Conservation (phyloP, 2,888 invertebrate genomes). For the Hedychridium roseum region DNA sequence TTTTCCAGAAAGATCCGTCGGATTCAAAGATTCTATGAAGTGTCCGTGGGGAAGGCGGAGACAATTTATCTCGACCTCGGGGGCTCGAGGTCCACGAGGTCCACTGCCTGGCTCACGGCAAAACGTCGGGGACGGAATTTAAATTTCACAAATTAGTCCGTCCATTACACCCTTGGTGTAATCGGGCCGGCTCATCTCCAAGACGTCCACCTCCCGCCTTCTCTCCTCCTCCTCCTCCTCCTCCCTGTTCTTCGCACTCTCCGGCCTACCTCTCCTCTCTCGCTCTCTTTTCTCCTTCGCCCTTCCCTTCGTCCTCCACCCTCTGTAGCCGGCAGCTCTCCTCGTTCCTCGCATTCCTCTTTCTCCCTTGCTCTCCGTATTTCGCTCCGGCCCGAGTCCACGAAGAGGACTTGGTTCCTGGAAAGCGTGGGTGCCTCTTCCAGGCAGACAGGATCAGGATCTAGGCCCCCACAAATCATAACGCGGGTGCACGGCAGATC, state of each 20-base stretch:
- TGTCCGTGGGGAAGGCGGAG: conserved; percentile 8
- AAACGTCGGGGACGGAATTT: conserved; percentile 59
- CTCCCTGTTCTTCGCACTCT: not conserved
- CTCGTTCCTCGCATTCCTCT: conserved; percentile 1
- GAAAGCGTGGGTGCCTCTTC: conserved; percentile 59
- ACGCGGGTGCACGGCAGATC: conserved; percentile 47
- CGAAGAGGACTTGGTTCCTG: conserved; percentile 45
- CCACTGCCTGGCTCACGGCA: conserved; percentile 30
- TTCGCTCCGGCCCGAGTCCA: conserved; percentile 4
- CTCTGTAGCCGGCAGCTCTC: not conserved
- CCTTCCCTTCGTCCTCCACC: not conserved
- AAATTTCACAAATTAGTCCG: conserved; percentile 63
- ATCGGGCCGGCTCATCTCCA: conserved; percentile 51
- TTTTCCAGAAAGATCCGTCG: conserved; percentile 37
- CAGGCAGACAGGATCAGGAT: conserved; percentile 52
- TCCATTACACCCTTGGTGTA: conserved; percentile 59
- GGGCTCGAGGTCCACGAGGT: conserved; percentile 13
- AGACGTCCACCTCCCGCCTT: conserved; percentile 10
- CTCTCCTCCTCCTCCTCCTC: conserved; percentile 1
- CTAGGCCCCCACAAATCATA: conserved; percentile 57
- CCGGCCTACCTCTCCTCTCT: conserved; percentile 4
- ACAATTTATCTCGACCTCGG: conserved; percentile 42
- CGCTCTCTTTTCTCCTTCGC: conserved; percentile 7
- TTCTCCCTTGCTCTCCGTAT: conserved; percentile 3
- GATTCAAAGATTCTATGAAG: conserved; percentile 27